phyloP scores from a whole-genome alignment of 2,797 vertebrate genomes.

The Aulostomus chinensis region DNA sequence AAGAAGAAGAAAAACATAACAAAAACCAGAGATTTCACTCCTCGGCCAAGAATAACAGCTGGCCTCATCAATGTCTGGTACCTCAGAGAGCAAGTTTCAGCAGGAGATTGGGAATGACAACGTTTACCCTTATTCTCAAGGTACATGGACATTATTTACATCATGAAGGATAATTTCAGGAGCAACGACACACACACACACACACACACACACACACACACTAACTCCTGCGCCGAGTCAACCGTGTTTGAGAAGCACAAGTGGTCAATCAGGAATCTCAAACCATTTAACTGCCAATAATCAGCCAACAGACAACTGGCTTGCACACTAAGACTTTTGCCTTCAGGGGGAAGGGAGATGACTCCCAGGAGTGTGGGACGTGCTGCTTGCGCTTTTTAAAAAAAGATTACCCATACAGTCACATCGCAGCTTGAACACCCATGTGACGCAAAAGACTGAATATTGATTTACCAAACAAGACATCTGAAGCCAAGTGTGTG shows the following conservation, averaged over 20 bases:
- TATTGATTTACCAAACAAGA: constrained; percentile 33
- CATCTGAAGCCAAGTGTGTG: constrained; percentile 17
- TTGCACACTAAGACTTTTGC: constrained; percentile 49
- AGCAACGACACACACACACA: no score
- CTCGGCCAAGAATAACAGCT: constrained; percentile 24
- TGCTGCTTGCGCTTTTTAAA: constrained; percentile 46
- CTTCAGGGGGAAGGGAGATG: constrained; percentile 16
- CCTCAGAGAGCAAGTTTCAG: constrained; percentile 1
- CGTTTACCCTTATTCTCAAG: constrained; percentile 11
- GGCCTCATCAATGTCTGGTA: constrained; percentile 21
- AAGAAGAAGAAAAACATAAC: no score
- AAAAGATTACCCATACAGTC: constrained; percentile 35
- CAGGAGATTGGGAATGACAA: constrained; percentile 17
- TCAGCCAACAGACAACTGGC: constrained; percentile 53
- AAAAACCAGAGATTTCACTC: constrained; percentile 10
- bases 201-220: no score
- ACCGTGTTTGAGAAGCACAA: constrained; percentile 41
- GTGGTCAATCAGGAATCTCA: constrained; percentile 52
- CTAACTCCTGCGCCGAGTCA: no score
- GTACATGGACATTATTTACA: constrained; percentile 29
- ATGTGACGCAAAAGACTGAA: constrained; percentile 28
- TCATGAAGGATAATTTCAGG: constrained; percentile 14
- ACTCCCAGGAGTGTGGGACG: constrained; percentile 42
- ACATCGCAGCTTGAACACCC: constrained; percentile 36
- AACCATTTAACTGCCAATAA: constrained; percentile 70